Evolutionary conservation across 2,888 invertebrate species (phyloP), one percentile per base, ranked within the genome.

Genomic region (Morpho deidamia): DNA sequence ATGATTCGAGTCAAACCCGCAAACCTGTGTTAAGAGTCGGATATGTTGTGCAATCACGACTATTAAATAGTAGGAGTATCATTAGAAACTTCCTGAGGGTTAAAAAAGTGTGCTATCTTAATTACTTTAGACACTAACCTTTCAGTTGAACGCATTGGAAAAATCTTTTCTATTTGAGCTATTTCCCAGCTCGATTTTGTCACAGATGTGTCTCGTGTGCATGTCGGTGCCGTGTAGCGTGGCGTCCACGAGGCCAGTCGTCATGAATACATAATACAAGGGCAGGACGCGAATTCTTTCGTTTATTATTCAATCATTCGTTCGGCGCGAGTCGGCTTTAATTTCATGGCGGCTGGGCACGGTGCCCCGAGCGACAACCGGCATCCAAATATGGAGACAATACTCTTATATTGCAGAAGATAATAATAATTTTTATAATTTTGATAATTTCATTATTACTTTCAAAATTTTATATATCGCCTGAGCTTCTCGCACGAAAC

Each of bases 401-500:
- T 76, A 54, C 48, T n/a, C n/a, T 54, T 14, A 23, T 49, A 44
- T 59, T 56, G 43, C 53, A n/a, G 45, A 53, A 54, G 39, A 41
- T 3, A 5, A 23, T 23, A n/a, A n/a, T n/a, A n/a, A n/a, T n/a
- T n/a, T n/a, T n/a, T n/a, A n/a, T n/a, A n/a, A n/a, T n/a, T n/a
- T n/a, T n/a, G n/a, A n/a, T n/a, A n/a, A n/a, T n/a, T n/a, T n/a
- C n/a, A n/a, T n/a, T n/a, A n/a, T n/a, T n/a, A n/a, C n/a, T n/a
- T n/a, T n/a, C n/a, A n/a, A n/a, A n/a, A n/a, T n/a, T n/a, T n/a
- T n/a, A n/a, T n/a, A n/a, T 95, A 47, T 80, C 90, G n/a, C 91
- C 93, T 0, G 83, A 87, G 44, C 88, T 88, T 41, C 86, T 97
- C 64, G 96, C 97, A 0, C 90, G 91, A 50, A 95, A 95, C 58